A percentile compares a stretch with the other conserved stretches of the same genome.
Evolutionary conservation across 2,888 invertebrate genomes (phyloP).

Genomic region (Drosophila differens): DNA sequence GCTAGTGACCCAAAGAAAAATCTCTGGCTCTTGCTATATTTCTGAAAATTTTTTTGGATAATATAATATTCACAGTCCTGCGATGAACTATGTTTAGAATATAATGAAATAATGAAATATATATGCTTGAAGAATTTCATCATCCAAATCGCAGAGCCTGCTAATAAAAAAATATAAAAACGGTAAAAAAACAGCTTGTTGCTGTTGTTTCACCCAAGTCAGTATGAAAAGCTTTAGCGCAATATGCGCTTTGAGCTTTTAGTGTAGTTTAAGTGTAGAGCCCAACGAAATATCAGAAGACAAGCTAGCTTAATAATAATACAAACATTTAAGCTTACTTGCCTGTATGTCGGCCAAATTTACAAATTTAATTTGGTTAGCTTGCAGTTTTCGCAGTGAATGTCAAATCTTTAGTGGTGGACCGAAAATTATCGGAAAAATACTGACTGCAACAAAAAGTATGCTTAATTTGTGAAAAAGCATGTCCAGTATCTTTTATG

Average conservation of each 20-base stretch:
- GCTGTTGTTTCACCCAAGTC: neutral
- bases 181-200: neutral
- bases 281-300: neutral
- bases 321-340: neutral
- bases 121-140: neutral
- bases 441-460: neutral
- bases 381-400: neutral
- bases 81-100: neutral
- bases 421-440: neutral
- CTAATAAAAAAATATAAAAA: neutral
- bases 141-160: neutral
- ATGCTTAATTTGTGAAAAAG: neutral
- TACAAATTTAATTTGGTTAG: neutral
- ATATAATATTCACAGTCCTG: conserved; percentile 5
- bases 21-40: neutral
- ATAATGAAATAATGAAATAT: neutral
- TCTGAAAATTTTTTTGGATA: neutral
- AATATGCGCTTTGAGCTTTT: neutral
- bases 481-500: neutral
- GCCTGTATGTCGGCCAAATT: neutral
- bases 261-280: neutral
- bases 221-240: too few species aligned
- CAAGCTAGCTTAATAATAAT: neutral
- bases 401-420: neutral
- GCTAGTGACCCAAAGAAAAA: neutral